phyloP scores from a whole-genome alignment of 2,888 invertebrate species.

The Sipha maydis region DNA sequence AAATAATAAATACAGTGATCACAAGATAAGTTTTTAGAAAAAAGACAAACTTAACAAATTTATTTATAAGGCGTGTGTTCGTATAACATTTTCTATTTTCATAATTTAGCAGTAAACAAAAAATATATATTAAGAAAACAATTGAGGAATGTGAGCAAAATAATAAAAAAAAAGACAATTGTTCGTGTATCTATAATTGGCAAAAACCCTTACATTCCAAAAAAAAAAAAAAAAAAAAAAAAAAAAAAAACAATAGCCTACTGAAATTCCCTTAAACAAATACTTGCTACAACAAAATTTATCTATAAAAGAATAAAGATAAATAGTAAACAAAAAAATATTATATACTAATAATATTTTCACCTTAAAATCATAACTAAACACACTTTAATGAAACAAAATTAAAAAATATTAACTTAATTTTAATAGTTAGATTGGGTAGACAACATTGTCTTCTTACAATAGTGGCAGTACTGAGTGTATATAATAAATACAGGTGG shows the following conservation, averaged over 20 bases:
- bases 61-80: constrained; percentile 52
- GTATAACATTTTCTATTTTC: constrained; percentile 51
- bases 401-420: constrained; percentile 49
- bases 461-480: constrained; percentile 58
- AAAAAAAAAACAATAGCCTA: constrained; percentile 42
- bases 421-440: constrained; percentile 50
- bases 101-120: constrained; percentile 50
- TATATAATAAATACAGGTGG: constrained; percentile 31
- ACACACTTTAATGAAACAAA: constrained; percentile 41
- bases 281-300: constrained; percentile 58
- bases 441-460: constrained; percentile 35
- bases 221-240: constrained; percentile 27
- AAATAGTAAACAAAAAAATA: constrained; percentile 44
- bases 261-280: constrained; percentile 50
- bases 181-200: constrained; percentile 42
- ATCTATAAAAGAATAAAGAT: constrained; percentile 52
- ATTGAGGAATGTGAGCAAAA: constrained; percentile 58
- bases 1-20: constrained; percentile 59
- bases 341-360: constrained; percentile 47
- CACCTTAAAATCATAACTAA: constrained; percentile 31
- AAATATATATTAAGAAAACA: constrained; percentile 48
- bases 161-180: constrained; percentile 46
- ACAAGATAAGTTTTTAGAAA: constrained; percentile 52
- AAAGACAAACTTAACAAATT: constrained; percentile 58
- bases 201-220: constrained; percentile 39